phyloP scores from a whole-genome alignment of 2,888 invertebrate genomes.

The Salticus scenicus region DNA sequence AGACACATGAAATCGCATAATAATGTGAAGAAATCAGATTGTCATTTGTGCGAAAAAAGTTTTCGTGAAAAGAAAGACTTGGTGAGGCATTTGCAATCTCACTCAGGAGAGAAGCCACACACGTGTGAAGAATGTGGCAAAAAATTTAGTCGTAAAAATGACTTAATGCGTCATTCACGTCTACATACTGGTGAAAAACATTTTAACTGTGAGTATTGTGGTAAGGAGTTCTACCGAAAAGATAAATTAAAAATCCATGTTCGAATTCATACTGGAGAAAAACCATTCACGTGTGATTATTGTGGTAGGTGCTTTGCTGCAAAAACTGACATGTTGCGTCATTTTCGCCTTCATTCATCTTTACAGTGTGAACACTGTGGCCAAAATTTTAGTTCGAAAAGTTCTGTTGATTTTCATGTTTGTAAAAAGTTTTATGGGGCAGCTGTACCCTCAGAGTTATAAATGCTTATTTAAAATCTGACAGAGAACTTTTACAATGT shows the following conservation, averaged over 20 bases:
- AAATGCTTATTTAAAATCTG: too few relatives aligned
- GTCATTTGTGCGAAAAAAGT: slow-evolving; percentile 47
- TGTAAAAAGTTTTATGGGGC: not conserved
- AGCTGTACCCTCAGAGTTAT: too few relatives aligned
- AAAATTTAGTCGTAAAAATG: slow-evolving; percentile 57
- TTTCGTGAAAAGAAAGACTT: slow-evolving; percentile 54
- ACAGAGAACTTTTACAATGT: too few relatives aligned
- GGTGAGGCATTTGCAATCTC: slow-evolving; percentile 42
- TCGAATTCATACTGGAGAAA: slow-evolving; percentile 58
- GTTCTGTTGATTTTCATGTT: slow-evolving; percentile 12
- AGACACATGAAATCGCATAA: slow-evolving; percentile 32
- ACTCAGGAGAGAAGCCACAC: slow-evolving; percentile 53
- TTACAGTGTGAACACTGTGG: slow-evolving; percentile 31
- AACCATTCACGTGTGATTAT: slow-evolving; percentile 39
- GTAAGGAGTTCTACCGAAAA: slow-evolving; percentile 55
- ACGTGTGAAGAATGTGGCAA: slow-evolving; percentile 47
- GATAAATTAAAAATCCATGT: slow-evolving; percentile 62
- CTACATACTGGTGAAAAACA: slow-evolving; percentile 47
- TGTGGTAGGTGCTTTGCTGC: slow-evolving; percentile 54
- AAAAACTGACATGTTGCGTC: slow-evolving; percentile 57
- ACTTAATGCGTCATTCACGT: slow-evolving; percentile 48
- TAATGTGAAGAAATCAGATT: slow-evolving; percentile 29
- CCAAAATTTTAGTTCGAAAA: slow-evolving; percentile 12
- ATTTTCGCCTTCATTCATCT: slow-evolving; percentile 33
- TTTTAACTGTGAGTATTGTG: slow-evolving; percentile 59